Percentiles rank a stretch among this genome's conserved stretches.
Conservation (phyloP, 2,888 invertebrate species). For the Troglohyphantes excavatus region DNA sequence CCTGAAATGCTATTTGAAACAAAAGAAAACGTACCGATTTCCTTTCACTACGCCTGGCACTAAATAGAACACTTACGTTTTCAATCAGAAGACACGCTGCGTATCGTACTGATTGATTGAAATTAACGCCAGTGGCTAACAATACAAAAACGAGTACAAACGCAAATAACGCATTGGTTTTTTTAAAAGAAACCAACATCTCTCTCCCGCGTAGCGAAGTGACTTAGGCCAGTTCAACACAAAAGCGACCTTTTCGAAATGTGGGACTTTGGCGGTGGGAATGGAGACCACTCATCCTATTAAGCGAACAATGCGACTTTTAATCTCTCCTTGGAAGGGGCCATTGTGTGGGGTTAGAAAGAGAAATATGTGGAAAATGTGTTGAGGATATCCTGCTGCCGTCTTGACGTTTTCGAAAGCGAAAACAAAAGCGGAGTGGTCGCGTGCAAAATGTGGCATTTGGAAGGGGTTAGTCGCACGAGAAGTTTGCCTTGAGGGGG, state of each 20-base stretch:
- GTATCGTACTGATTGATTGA: not conserved
- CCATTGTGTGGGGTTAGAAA: constrained; percentile 22
- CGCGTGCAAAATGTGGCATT: constrained; percentile 6
- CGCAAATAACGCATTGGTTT: no score
- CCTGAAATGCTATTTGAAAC: not conserved
- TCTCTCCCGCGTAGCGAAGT: not conserved
- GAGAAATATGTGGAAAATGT: not conserved
- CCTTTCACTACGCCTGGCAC: no score
- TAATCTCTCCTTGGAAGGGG: constrained; percentile 4
- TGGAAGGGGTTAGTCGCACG: not conserved
- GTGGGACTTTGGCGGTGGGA: not conserved
- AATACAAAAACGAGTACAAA: not conserved
- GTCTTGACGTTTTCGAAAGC: not conserved
- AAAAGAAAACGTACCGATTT: no score
- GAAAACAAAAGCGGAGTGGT: constrained; percentile 22
- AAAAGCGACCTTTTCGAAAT: not conserved
- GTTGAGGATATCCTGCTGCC: constrained; percentile 34
- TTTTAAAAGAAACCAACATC: no score
- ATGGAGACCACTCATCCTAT: constrained; percentile 12
- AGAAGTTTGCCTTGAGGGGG: not conserved
- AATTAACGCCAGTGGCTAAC: not conserved
- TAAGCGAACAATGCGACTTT: constrained; percentile 39
- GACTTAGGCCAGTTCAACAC: not conserved
- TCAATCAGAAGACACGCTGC: not conserved
- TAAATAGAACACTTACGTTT: constrained; percentile 1